Percentiles rank a stretch among this genome's conserved stretches.
These are phyloP conservation scores for Epinotia demarniana DNA, from an alignment of 2,888 invertebrate species.

Conservation along the genomic window DNA sequence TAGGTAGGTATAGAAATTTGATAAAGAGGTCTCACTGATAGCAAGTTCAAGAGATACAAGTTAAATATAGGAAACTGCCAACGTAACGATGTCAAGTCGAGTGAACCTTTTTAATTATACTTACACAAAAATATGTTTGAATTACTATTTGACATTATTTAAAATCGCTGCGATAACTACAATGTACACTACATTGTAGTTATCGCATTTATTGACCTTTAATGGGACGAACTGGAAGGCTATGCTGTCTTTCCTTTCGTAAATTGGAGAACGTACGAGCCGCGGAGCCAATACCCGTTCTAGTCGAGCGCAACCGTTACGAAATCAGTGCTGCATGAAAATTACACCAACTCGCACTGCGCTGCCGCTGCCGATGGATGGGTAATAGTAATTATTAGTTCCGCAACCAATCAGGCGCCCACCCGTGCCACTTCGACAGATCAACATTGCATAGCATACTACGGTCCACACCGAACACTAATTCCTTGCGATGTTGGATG, in stretches of 20 bases:
- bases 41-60: conserved; percentile 76
- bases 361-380: conserved; percentile 48
- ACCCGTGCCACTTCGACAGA: conserved; percentile 10
- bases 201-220: conserved; percentile 39
- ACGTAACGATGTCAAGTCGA: conserved; percentile 48
- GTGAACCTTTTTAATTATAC: neutral
- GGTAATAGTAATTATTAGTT: conserved; percentile 46
- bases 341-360: conserved; percentile 62
- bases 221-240: conserved; percentile 34
- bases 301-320: conserved; percentile 83
- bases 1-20: conserved; percentile 59
- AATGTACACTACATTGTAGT: neutral
- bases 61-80: conserved; percentile 77
- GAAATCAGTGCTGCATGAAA: conserved; percentile 82
- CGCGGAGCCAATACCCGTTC: conserved; percentile 80
- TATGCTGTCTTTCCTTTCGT: conserved; percentile 45
- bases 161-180: neutral
- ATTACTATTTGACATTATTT: neutral
- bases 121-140: neutral
- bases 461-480: conserved; percentile 1
- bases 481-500: neutral
- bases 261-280: conserved; percentile 66
- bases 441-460: neutral
- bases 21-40: conserved; percentile 80
- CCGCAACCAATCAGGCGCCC: conserved; percentile 35